Percentiles rank a stretch among this genome's conserved stretches.
Evolutionary conservation across 2,888 invertebrate species (phyloP).

Genomic region (Mesochorus sp.): DNA sequence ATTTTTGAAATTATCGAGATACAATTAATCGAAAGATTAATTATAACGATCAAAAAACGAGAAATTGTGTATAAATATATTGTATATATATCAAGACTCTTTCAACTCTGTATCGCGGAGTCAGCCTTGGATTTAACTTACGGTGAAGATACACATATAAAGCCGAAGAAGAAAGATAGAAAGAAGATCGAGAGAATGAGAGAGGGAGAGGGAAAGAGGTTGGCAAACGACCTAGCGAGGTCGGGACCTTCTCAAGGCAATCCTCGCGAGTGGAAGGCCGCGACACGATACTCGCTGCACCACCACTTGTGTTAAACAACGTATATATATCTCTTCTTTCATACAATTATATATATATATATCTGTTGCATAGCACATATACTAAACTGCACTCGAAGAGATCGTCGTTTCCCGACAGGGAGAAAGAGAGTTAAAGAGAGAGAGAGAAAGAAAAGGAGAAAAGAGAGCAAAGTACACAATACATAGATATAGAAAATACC

Average conservation of each 20-base stretch:
- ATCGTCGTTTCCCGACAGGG: constrained; percentile 5
- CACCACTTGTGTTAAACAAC: constrained; percentile 36
- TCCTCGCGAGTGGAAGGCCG: constrained; percentile 63
- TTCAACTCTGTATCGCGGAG: too few species aligned
- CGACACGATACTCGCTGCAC: constrained; percentile 56
- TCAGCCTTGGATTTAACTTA: constrained; percentile 57
- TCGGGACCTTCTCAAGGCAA: constrained; percentile 68
- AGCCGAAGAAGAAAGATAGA: constrained; percentile 49
- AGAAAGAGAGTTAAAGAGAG: constrained; percentile 1
- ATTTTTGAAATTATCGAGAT: too few species aligned
- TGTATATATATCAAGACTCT: too few species aligned
- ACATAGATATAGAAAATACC: background rate
- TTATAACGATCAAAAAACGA: too few species aligned
- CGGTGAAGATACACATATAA: too few species aligned
- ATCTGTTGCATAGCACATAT: constrained; percentile 32
- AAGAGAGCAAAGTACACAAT: constrained; percentile 20
- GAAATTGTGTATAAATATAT: too few species aligned
- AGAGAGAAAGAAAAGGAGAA: too few species aligned
- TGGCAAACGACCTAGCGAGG: constrained; percentile 64
- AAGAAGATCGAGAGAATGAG: constrained; percentile 53
- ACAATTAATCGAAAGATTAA: background rate
- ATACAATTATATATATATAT: constrained; percentile 12
- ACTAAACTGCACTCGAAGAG: constrained; percentile 12
- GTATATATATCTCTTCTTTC: constrained; percentile 4
- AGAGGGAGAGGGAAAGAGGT: constrained; percentile 44